Base-by-base conservation (phyloP, 2,113 vertebrate genomes). In the Calidris pygmaea region DNA sequence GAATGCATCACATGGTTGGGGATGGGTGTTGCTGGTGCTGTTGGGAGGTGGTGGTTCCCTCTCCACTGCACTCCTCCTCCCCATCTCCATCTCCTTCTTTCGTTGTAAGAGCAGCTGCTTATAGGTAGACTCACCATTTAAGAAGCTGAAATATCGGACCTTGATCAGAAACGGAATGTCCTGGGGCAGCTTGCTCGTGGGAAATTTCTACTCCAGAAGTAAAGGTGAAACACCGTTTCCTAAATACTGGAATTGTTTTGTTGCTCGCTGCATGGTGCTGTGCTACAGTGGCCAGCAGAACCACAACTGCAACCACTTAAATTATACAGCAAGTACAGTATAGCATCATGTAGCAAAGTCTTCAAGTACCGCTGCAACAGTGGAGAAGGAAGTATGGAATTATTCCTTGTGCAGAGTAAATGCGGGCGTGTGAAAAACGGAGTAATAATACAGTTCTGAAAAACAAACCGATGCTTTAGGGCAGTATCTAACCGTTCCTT, bases 1-100 rank as follows among this genome's bases (percentile, higher is more conserved):
- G 58, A 56, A 34, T 39, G 20, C 26, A 22, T 41, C 9, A 3
- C 0, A 0, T 27, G 17, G 3, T 6, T 84, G 53, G 26, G 26
- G 45, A 32, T 75, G 47, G 26, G 14, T 59, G 9, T 23, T 92
- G 24, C 32, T 73, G 79, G 21, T 74, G 60, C 55, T 71, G 16
- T 6, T 34, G 43, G 11, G 34, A 80, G 53, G 20, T n/a, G 27
- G 8, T 56, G 23, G 4, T n/a, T 88, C 39, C 71, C 34, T 79
- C 62, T 82, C 29, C 20, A 4, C 43, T 60, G 4, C 43, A 20
- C 23, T 59, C 12, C 20, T 73, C 14, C 43, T 53, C 26, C 21
- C 26, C 39, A 66, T 37, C 56, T 72, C n/a, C 3, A 2, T n/a
- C 76, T 78, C 52, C 47, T 94, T 89, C 32, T 30, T 82, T 76